Evolutionary conservation across 2,888 invertebrate species (phyloP), one percentile per base, ranked within the genome.

Genomic region (Diarsia mendica): DNA sequence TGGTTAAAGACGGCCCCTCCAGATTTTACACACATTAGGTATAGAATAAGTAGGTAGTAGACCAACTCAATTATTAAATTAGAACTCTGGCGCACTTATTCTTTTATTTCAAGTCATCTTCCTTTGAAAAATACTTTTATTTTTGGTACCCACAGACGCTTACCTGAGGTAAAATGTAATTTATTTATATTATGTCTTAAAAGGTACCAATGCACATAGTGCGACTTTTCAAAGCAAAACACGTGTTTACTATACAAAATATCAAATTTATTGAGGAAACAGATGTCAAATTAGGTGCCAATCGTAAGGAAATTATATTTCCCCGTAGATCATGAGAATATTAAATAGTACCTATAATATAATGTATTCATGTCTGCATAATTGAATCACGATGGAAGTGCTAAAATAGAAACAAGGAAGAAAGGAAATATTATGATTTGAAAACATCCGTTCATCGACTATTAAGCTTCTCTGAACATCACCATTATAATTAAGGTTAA

Each of bases 281-380:
- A 65, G 33, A 33, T 80, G 80, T 67, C 80, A 82, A 55, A 84
- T 75, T 82, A 80, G 67, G 67, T 28, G 67, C 60, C 67, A 70
- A 70, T 64, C 63, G 72, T 72, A 75, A 80, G 82, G 82, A 82
- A 84, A 80, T 84, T 72, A 70, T 72, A 61, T 80, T 69, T 72
- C 18, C 84, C 75, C 55, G 72, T 80, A 69, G 84, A 75, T 84
- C 82, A 67, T 84, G 84, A 82, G 84, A 80, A 82, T 82, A 82
- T 67, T 75, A 75, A 83, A 58, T 72, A 48, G 80, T 61, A 64
- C 72, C 58, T 84, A 64, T 67, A 69, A 72, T 79, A 28, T 72
- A 69, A 67, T 75, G 53, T 55, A 75, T 84, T 75, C 82, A 70
- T 72, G 71, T 61, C 60, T 72, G 51, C 53, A n/a, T 69, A 49